phyloP scores from a whole-genome alignment of 2,888 invertebrate genomes.

The Pilophorus perplexus region DNA sequence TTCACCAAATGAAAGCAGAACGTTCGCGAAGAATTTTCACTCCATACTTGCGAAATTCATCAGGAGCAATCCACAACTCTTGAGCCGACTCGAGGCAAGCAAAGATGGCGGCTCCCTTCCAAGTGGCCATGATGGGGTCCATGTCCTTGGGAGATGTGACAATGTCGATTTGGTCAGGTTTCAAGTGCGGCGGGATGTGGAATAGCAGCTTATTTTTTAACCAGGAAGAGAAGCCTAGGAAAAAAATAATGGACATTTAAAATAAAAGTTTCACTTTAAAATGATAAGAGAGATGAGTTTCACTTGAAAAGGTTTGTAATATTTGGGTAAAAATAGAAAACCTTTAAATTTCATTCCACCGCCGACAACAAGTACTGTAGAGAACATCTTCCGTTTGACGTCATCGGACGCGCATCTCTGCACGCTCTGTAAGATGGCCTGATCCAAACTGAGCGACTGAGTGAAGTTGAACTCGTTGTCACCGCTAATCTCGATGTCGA shows the following conservation, averaged over 20 bases:
- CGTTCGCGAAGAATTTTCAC: conserved; percentile 82
- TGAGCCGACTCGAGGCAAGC: conserved; percentile 89
- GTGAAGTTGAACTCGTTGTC: conserved; percentile 45
- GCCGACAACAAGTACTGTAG: conserved; percentile 85
- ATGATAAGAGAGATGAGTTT: too few relatives aligned
- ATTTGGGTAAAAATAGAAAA: too few relatives aligned
- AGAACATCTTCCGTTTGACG: conserved; percentile 89
- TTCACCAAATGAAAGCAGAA: conserved; percentile 84
- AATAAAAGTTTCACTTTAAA: too few relatives aligned
- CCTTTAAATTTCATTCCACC: conserved; percentile 85
- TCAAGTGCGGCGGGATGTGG: conserved; percentile 16
- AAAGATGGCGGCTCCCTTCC: conserved; percentile 94
- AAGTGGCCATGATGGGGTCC: conserved; percentile 81
- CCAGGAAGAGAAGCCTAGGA: conserved; percentile 83
- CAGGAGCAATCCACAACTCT: conserved; percentile 83
- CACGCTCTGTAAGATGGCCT: conserved; percentile 87
- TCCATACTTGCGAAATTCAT: conserved; percentile 83
- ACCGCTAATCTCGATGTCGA: conserved; percentile 41
- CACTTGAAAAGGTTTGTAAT: too few relatives aligned
- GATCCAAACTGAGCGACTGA: conserved; percentile 76
- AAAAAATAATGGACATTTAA: too few relatives aligned
- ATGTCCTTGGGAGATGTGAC: conserved; percentile 88
- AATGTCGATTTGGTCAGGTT: conserved; percentile 75
- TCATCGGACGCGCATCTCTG: conserved; percentile 84
- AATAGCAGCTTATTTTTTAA: conserved; percentile 68